Base-by-base conservation (phyloP, 92 coral and sea anemone genomes). In the Phenganax stokvisi region DNA sequence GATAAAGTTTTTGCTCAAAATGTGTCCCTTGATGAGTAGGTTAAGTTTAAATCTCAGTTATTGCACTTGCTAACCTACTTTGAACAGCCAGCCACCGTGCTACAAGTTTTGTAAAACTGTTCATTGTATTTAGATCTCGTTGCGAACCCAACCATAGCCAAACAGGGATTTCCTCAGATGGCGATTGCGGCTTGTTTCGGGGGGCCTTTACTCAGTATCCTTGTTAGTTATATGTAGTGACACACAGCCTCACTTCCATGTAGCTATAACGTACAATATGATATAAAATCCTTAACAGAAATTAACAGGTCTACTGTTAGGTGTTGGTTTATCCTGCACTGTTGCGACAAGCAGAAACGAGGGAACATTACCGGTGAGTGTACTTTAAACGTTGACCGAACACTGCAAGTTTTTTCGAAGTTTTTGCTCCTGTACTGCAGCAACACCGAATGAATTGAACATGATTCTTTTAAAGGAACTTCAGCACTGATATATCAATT, bases 141-240 rank as follows among this genome's bases (percentile, higher is more conserved):
- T n/a, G 75, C 99, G 37, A 85, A 92, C 84, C 67, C 89, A 10
- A 86, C 97, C 16, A 91, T 96, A 89, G 99, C 99, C 6, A 91
- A 88, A 61, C 96, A 92, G 72, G 99, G 99, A 5, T 96, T 80
- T 67, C 93, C 92, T 57, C 93, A 89, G 15, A 96, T 96, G 99
- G 99, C 96, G 7, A 89, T 89, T 53, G 90, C 97, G 51, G 97
- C 99, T 11, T 96, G 99, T 76, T 96, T 92, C 71, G 99, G 97
- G 29, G 99, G 99, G n/a, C 97, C 92, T 10, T 55, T 96, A 74
- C 91, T 96, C 0, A 96, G 99, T 96, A 96, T 96, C 99, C 96
- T 88, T 85, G 56, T 31, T 5, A 37, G 47, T 37, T 65, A 44
- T 65, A 10, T 17, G 7, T 65, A 65, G 9, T 65, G 6, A 17